These are phyloP conservation scores for Rambutsinella grinnellia DNA, from an alignment of 2,888 invertebrate species.

Conservation along the genomic window DNA sequence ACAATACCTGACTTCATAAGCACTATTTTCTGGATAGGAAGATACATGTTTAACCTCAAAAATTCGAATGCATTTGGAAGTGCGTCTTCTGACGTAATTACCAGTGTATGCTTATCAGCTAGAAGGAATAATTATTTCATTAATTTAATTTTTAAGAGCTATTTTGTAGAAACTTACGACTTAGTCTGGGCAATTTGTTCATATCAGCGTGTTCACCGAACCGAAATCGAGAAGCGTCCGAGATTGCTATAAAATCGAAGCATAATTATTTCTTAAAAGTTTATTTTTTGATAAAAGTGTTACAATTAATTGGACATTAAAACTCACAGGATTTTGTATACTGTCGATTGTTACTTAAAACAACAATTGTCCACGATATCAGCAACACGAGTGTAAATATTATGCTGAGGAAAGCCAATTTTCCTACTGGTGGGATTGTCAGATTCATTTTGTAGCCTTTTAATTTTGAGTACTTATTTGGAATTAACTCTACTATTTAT, in stretches of 20 bases:
- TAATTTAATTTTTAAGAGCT: neutral
- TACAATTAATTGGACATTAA: too few species aligned
- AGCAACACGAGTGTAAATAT: conserved; percentile 7
- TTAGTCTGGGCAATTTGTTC: conserved; percentile 40
- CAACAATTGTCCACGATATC: conserved; percentile 22
- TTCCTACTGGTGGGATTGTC: conserved; percentile 6
- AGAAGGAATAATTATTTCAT: neutral
- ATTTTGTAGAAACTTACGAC: conserved; percentile 30
- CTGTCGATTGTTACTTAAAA: conserved; percentile 5
- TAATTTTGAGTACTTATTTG: too few species aligned
- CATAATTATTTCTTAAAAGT: too few species aligned
- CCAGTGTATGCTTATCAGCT: conserved; percentile 49
- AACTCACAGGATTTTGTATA: too few species aligned
- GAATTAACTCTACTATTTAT: neutral
- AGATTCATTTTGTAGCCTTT: too few species aligned
- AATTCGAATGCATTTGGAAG: conserved; percentile 53
- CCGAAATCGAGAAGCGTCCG: neutral
- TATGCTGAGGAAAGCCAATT: conserved; percentile 3
- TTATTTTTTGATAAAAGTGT: too few species aligned
- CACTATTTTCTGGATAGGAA: conserved; percentile 53
- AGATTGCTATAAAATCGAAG: neutral
- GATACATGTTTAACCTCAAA: conserved; percentile 45
- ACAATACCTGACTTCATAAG: conserved; percentile 45
- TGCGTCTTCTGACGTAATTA: conserved; percentile 42
- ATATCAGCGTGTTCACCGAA: neutral